These are phyloP conservation scores for Cephus spinipes DNA, from an alignment of 2,888 invertebrate species.

Conservation along the genomic window DNA sequence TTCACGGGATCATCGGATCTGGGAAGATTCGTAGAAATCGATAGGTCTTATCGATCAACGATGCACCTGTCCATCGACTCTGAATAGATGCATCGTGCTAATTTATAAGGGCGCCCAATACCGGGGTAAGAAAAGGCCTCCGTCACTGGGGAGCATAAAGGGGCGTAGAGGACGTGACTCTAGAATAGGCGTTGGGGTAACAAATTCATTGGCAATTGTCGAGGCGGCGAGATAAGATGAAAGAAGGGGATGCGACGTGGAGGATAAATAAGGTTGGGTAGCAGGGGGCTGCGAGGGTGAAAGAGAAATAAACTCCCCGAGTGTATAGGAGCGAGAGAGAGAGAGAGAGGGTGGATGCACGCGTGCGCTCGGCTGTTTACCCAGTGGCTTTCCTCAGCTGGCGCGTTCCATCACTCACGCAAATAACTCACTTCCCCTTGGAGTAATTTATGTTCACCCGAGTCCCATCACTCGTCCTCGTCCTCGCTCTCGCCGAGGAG, in stretches of 20 bases:
- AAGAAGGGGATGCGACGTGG: background rate
- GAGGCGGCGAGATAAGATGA: constrained; percentile 10
- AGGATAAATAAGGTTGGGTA: background rate
- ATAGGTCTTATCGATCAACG: background rate
- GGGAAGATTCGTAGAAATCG: background rate
- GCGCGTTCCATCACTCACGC: constrained; percentile 66
- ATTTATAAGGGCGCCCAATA: background rate
- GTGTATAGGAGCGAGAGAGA: background rate
- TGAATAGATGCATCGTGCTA: background rate
- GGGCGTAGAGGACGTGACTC: background rate
- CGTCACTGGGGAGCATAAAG: background rate
- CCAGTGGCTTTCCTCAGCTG: constrained; percentile 61
- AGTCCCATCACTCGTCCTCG: constrained; percentile 55
- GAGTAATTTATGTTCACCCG: constrained; percentile 62
- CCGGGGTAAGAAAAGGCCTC: background rate
- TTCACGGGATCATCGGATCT: background rate
- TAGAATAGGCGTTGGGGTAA: constrained; percentile 1
- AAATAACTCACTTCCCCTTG: constrained; percentile 65
- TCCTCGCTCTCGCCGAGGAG: constrained; percentile 23
- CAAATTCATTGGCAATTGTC: constrained; percentile 3
- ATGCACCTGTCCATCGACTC: too few relatives aligned
- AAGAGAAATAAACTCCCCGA: background rate
- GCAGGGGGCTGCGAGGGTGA: background rate
- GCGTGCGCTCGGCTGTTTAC: constrained; percentile 45
- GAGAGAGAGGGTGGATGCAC: constrained; percentile 33